These are phyloP conservation scores for Hyperopisus bebe DNA, from an alignment of 2,113 vertebrate species.

Conservation along the genomic window DNA sequence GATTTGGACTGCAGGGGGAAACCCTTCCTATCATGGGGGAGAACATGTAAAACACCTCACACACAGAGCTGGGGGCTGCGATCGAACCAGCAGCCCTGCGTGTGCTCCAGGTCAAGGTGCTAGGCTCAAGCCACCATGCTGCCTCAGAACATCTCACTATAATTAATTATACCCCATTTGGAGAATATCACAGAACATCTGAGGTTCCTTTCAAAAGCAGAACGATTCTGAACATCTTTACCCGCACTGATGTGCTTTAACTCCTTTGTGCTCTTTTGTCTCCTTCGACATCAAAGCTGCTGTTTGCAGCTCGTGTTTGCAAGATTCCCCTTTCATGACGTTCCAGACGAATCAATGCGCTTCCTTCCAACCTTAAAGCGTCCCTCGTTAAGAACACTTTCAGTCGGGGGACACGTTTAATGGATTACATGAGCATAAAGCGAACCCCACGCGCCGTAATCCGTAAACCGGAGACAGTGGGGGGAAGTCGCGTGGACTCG, in stretches of 20 bases:
- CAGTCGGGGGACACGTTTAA: background rate
- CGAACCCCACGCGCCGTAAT: background rate
- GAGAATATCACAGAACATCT: conserved; percentile 7
- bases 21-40: background rate
- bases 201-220: background rate
- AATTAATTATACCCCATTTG: conserved; percentile 2
- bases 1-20: background rate
- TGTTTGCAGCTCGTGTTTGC: background rate
- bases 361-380: conserved; percentile 4
- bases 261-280: background rate
- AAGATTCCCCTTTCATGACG: conserved; percentile 15
- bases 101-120: background rate
- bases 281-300: background rate
- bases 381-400: background rate
- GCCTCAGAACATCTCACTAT: background rate
- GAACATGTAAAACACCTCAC: background rate
- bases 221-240: conserved; percentile 10
- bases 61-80: background rate
- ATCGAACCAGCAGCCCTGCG: background rate
- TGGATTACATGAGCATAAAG: conserved; percentile 13
- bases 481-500: background rate
- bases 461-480: background rate
- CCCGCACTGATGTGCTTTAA: background rate
- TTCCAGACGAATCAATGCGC: conserved; percentile 14
- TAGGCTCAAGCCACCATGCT: background rate